A percentile compares a stretch with the other conserved stretches of the same genome.
Conservation (phyloP, 2,888 invertebrate genomes). For the Volucella inanis region DNA sequence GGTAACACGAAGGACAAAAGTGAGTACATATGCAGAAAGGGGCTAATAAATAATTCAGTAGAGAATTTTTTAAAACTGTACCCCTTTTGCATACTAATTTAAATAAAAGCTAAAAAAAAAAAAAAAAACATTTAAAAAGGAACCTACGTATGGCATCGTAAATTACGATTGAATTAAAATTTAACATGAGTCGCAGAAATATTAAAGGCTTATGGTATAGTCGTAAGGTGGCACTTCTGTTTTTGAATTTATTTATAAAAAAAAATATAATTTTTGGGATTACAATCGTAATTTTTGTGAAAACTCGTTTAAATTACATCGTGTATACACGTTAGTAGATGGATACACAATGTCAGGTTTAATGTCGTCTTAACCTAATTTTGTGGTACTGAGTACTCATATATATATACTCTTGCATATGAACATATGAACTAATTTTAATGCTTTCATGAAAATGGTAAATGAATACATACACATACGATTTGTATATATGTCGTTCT, state of each 20-base stretch:
- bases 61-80: slow-evolving; percentile 28
- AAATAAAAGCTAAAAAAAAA: background rate
- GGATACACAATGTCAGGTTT: slow-evolving; percentile 33
- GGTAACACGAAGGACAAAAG: slow-evolving; percentile 65
- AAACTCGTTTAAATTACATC: slow-evolving; percentile 51
- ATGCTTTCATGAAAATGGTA: no score
- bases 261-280: no score
- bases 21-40: slow-evolving; percentile 17
- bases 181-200: no score
- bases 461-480: no score
- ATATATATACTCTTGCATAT: slow-evolving; percentile 63
- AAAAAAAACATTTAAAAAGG: no score
- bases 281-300: no score
- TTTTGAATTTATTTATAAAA: no score
- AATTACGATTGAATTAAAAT: no score
- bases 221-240: no score
- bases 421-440: slow-evolving; percentile 49
- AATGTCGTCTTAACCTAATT: slow-evolving; percentile 68
- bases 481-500: no score
- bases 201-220: no score
- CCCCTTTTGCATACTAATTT: slow-evolving; percentile 36
- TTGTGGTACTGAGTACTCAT: slow-evolving; percentile 48
- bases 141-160: no score
- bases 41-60: slow-evolving; percentile 58
- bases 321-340: background rate